These are phyloP conservation scores for Forbesichthys papilliferus DNA, from an alignment of 2,113 vertebrate species.

Conservation along the genomic window DNA sequence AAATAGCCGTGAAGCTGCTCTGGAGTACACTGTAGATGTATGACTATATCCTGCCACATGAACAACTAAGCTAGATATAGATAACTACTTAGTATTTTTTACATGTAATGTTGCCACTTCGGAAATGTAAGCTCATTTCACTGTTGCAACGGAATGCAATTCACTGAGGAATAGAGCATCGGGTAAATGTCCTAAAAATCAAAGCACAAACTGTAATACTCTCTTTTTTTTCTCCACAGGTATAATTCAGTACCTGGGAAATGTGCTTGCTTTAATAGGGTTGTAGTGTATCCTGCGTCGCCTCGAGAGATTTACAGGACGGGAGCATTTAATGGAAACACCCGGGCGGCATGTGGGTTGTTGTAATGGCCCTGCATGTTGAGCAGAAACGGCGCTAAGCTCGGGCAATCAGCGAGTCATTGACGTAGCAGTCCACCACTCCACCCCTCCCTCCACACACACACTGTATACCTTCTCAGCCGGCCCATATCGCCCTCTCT, in stretches of 20 bases:
- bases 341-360: slow-evolving; percentile 51
- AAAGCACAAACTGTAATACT: slow-evolving; percentile 14
- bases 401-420: slow-evolving; percentile 52
- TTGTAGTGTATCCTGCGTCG: slow-evolving; percentile 33
- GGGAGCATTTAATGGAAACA: slow-evolving; percentile 56
- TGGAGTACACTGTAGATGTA: slow-evolving; percentile 44
- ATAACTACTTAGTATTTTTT: slow-evolving; percentile 20
- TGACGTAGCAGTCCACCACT: slow-evolving; percentile 33
- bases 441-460: slow-evolving; percentile 22
- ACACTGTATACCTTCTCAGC: slow-evolving; percentile 1
- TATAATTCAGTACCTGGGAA: slow-evolving; percentile 41
- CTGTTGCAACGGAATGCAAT: slow-evolving; percentile 21
- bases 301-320: slow-evolving; percentile 36
- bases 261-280: slow-evolving; percentile 36
- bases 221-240: slow-evolving; percentile 9
- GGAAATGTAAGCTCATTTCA: slow-evolving; percentile 31
- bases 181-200: slow-evolving; percentile 25
- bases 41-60: slow-evolving; percentile 10
- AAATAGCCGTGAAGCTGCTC: slow-evolving; percentile 38
- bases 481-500: slow-evolving; percentile 37
- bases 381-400: slow-evolving; percentile 50
- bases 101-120: slow-evolving; percentile 17
- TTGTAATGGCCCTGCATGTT: slow-evolving; percentile 52
- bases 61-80: slow-evolving; percentile 7
- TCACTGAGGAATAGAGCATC: slow-evolving; percentile 18